These are phyloP conservation scores for Drosophila pegasa DNA, from an alignment of 2,888 invertebrate genomes.

Conservation along the genomic window DNA sequence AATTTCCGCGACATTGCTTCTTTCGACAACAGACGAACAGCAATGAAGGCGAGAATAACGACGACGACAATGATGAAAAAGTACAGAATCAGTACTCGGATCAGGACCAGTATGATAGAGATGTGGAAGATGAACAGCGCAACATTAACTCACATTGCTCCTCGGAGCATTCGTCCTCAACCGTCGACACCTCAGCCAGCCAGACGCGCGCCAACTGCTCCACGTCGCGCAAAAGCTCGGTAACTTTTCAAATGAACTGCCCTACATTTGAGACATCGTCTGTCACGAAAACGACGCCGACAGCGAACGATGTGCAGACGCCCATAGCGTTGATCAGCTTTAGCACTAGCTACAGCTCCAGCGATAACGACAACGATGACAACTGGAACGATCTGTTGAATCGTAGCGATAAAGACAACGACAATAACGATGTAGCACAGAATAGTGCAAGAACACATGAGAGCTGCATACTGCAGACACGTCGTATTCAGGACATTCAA, in stretches of 20 bases:
- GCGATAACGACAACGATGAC: conserved; percentile 31
- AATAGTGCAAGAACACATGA: conserved; percentile 41
- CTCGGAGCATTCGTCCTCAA: conserved; percentile 78
- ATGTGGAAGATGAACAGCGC: conserved; percentile 25
- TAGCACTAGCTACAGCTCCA: conserved; percentile 67
- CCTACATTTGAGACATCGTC: conserved; percentile 16
- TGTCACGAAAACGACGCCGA: not conserved
- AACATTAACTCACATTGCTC: conserved; percentile 63
- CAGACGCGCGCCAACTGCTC: conserved; percentile 59
- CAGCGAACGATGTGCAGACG: conserved; percentile 6
- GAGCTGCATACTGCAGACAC: conserved; percentile 75
- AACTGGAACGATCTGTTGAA: conserved; percentile 21
- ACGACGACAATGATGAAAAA: not conserved
- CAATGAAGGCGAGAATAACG: conserved; percentile 3
- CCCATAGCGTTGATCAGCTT: conserved; percentile 78
- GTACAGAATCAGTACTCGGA: conserved; percentile 11
- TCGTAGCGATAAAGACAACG: conserved; percentile 29
- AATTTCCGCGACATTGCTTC: conserved; percentile 84
- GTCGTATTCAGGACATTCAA: conserved; percentile 82
- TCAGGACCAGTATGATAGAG: conserved; percentile 7
- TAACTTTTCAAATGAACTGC: conserved; percentile 81
- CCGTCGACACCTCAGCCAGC: conserved; percentile 31
- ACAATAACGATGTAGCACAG: conserved; percentile 11
- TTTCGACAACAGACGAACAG: conserved; percentile 74
- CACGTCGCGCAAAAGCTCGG: conserved; percentile 83